Conservation (phyloP, 2,113 vertebrate genomes). For the Etheostoma spectabile region DNA sequence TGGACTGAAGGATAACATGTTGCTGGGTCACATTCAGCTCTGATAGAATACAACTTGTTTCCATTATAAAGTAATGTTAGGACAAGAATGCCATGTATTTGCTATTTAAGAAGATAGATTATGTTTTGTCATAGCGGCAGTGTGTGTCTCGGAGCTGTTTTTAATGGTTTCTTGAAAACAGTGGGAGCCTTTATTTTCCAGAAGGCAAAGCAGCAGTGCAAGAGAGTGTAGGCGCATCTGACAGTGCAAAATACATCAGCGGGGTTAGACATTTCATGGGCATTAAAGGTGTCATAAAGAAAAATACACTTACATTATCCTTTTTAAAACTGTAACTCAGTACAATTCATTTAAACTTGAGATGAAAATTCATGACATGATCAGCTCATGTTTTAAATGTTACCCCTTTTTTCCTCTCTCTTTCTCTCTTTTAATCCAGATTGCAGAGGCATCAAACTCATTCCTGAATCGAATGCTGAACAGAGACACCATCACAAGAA, state of each 20-base stretch:
- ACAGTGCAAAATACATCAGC: constrained; percentile 46
- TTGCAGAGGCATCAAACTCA: constrained; percentile 96
- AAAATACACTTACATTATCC: constrained; percentile 18
- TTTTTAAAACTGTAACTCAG: constrained; percentile 1
- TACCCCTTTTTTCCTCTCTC: constrained; percentile 10
- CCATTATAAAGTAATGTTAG: not conserved
- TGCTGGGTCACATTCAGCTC: constrained; percentile 5
- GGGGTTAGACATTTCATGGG: constrained; percentile 24
- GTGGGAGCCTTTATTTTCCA: constrained; percentile 54
- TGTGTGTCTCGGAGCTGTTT: constrained; percentile 36
- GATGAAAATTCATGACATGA: constrained; percentile 9
- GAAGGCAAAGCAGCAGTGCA: constrained; percentile 40
- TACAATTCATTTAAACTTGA: constrained; percentile 14
- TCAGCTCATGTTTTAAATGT: not conserved
- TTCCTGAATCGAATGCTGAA: constrained; percentile 99
- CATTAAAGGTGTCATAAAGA: constrained; percentile 39
- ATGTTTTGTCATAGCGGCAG: constrained; percentile 12
- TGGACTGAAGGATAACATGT: not conserved
- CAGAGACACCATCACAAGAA: constrained; percentile 99
- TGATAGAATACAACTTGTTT: not conserved
- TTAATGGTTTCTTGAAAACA: constrained; percentile 43
- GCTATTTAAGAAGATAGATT: constrained; percentile 22
- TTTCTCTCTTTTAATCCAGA: constrained; percentile 80
- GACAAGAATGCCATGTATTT: constrained; percentile 6
- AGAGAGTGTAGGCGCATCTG: constrained; percentile 8